These are phyloP conservation scores for Patella ulyssiponensis DNA, from an alignment of 2,888 invertebrate species.

Conservation along the genomic window DNA sequence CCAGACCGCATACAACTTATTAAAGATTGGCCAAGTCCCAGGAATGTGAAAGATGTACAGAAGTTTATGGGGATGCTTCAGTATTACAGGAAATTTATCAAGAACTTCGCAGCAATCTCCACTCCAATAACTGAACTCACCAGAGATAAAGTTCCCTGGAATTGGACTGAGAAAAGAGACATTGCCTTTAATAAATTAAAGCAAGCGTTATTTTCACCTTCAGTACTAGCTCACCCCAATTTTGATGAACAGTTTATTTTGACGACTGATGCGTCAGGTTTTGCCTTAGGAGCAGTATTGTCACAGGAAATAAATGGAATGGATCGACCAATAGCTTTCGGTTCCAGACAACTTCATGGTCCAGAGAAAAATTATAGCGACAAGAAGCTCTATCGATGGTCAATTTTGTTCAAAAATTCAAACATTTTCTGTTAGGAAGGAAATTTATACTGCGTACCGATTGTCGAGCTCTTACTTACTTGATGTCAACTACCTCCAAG, in stretches of 20 bases:
- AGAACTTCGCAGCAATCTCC: neutral
- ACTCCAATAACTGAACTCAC: neutral
- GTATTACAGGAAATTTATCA: neutral
- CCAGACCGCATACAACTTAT: neutral
- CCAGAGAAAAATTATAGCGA: no score
- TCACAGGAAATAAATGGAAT: slow-evolving; percentile 24
- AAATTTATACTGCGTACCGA: neutral
- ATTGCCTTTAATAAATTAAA: slow-evolving; percentile 18
- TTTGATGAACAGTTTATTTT: slow-evolving; percentile 26
- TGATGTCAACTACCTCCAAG: slow-evolving; percentile 2
- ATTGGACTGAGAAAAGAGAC: neutral
- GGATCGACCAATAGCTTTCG: slow-evolving; percentile 27
- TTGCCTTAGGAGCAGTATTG: slow-evolving; percentile 29
- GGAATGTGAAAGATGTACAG: neutral
- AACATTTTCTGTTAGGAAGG: neutral
- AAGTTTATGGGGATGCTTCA: neutral
- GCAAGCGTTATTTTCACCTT: neutral
- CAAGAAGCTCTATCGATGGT: no score
- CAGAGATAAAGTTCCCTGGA: neutral
- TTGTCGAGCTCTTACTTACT: neutral
- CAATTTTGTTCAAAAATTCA: neutral
- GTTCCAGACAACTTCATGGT: slow-evolving; percentile 16
- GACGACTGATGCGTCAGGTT: slow-evolving; percentile 23
- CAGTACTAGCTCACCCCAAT: neutral
- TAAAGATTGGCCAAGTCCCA: neutral